These are phyloP conservation scores for Ectropis grisescens DNA, from an alignment of 1,140 invertebrate genomes.

Conservation along the genomic window DNA sequence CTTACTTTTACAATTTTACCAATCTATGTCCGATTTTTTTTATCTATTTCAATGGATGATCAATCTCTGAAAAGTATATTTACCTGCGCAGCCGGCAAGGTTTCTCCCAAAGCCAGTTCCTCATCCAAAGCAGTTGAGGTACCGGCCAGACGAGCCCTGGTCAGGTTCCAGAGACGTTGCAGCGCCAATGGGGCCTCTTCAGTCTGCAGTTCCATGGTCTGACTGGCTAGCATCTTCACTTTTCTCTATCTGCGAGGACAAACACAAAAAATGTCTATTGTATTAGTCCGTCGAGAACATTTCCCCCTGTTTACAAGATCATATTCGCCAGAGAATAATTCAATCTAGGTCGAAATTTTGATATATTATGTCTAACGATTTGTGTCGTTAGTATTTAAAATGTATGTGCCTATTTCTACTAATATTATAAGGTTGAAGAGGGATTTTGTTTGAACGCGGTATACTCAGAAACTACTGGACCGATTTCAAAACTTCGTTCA, in stretches of 20 bases:
- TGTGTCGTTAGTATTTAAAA: neutral
- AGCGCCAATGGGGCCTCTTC: constrained; percentile 58
- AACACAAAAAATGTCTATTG: neutral
- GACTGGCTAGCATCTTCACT: constrained; percentile 53
- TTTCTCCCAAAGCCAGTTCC: constrained; percentile 48
- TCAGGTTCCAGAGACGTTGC: constrained; percentile 61
- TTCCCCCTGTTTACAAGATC: neutral
- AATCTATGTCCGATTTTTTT: too few relatives aligned
- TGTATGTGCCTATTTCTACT: neutral
- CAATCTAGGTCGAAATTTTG: neutral
- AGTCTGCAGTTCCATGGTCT: constrained; percentile 49
- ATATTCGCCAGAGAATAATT: too few relatives aligned
- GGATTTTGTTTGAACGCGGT: too few relatives aligned
- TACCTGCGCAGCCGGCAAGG: constrained; percentile 56
- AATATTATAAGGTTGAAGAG: too few relatives aligned
- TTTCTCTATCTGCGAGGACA: neutral
- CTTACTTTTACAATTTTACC: too few relatives aligned
- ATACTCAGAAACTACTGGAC: too few relatives aligned
- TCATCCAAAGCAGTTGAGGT: constrained; percentile 44
- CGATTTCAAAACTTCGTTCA: too few relatives aligned
- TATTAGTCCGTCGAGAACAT: neutral
- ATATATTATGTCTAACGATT: neutral
- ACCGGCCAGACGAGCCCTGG: constrained; percentile 56
- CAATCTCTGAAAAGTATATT: too few relatives aligned
- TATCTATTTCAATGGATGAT: too few relatives aligned